Percentiles rank a stretch among this genome's conserved stretches.
Evolutionary conservation across 2,113 vertebrate genomes (phyloP).

Genomic region (Archocentrus centrarchus): DNA sequence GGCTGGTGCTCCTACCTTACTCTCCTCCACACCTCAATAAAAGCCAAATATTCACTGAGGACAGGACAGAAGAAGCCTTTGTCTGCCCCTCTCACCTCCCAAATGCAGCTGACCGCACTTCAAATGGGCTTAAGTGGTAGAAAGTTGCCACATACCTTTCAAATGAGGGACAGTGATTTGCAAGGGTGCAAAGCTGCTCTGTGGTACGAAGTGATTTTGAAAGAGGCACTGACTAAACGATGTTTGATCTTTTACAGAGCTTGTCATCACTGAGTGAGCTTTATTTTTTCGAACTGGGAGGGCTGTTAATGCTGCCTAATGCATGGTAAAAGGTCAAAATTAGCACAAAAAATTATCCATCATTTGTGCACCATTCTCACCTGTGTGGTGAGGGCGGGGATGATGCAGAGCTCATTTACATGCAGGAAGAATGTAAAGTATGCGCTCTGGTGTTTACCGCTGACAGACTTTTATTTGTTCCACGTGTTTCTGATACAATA

Average conservation of each 20-base stretch:
- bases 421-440: constrained; percentile 37
- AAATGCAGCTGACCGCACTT: constrained; percentile 72
- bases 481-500: constrained; percentile 19
- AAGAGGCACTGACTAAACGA: constrained; percentile 30
- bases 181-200: constrained; percentile 23
- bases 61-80: constrained; percentile 75
- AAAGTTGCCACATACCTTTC: constrained; percentile 67
- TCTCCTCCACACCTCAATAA: constrained; percentile 44
- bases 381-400: constrained; percentile 48
- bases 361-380: constrained; percentile 51
- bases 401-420: constrained; percentile 44
- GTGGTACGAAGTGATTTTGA: constrained; percentile 15
- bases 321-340: constrained; percentile 66
- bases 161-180: constrained; percentile 46
- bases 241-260: constrained; percentile 57
- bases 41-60: constrained; percentile 48
- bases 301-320: constrained; percentile 62
- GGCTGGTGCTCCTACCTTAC: background rate
- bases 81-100: constrained; percentile 61
- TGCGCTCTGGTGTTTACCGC: background rate
- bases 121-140: constrained; percentile 64
- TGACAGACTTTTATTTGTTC: constrained; percentile 24
- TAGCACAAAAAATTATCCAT: constrained; percentile 60
- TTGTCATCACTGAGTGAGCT: constrained; percentile 45
- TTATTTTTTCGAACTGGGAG: constrained; percentile 53